Evolutionary conservation across 35 echinoderm and acorn worm genomes (phyloP).

Genomic region (Ophiothrix spiculata): DNA sequence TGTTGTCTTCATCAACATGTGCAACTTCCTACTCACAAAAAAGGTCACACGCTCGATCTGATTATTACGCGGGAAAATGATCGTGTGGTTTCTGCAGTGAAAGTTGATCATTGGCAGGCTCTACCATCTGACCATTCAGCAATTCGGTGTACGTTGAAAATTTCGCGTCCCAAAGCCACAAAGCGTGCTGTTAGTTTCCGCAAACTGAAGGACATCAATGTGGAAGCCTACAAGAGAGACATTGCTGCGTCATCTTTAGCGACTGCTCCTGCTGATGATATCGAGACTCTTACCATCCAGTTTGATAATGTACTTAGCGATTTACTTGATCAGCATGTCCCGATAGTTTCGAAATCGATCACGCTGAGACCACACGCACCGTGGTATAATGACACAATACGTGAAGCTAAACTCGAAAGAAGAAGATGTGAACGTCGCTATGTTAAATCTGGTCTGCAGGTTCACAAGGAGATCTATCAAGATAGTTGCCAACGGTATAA

Average conservation of each 20-base stretch:
- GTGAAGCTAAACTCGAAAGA: conserved; percentile 1
- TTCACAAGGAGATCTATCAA: conserved; percentile 27
- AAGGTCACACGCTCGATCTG: conserved; percentile 13
- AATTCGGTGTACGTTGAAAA: not conserved
- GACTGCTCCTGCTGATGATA: not conserved
- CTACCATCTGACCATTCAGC: conserved; percentile 6
- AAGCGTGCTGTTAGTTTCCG: not conserved
- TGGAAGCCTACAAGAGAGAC: not conserved
- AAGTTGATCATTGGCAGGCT: too few species aligned
- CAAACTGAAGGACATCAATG: not conserved
- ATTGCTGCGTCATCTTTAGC: not conserved
- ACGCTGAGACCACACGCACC: conserved; percentile 14
- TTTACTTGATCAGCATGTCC: not conserved
- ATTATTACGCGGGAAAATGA: not conserved
- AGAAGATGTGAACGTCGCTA: too few species aligned
- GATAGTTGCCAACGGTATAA: not conserved
- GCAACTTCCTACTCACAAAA: not conserved
- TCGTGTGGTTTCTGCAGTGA: not conserved
- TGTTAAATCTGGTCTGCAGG: not conserved
- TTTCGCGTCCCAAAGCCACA: not conserved
- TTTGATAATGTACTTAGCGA: not conserved
- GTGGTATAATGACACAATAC: conserved; percentile 22
- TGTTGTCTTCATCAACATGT: not conserved
- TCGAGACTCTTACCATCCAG: not conserved
- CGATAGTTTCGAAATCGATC: not conserved